Conservation (phyloP, 2,797 vertebrate genomes). For the Distichodus sexfasciatus region DNA sequence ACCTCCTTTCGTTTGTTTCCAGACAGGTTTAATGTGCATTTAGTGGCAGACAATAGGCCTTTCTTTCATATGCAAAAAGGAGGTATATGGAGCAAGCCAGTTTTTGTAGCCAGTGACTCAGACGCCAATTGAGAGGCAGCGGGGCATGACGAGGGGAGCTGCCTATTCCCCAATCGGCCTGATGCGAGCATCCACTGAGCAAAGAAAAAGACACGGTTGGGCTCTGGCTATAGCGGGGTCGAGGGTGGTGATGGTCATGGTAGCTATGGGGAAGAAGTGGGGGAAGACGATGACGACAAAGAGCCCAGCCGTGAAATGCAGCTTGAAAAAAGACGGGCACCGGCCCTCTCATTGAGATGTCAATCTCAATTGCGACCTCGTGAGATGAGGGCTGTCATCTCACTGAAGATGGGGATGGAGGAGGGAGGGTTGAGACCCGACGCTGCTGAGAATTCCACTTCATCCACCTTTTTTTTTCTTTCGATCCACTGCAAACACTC, state of each 20-base stretch:
- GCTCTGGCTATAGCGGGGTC: slow-evolving; percentile 45
- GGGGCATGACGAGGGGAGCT: slow-evolving; percentile 63
- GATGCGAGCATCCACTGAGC: slow-evolving; percentile 12
- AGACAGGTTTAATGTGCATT: slow-evolving; percentile 80
- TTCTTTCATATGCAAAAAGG: slow-evolving; percentile 74
- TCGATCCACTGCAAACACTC: background rate
- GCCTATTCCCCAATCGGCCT: slow-evolving; percentile 45
- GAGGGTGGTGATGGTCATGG: slow-evolving; percentile 1
- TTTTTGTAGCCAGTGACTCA: slow-evolving; percentile 65
- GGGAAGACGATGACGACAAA: slow-evolving; percentile 46
- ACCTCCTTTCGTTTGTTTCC: slow-evolving; percentile 61
- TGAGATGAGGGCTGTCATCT: slow-evolving; percentile 67
- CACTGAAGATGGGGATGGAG: slow-evolving; percentile 41
- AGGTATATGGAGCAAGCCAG: slow-evolving; percentile 68
- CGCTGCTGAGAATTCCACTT: slow-evolving; percentile 50
- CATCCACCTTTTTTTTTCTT: slow-evolving; percentile 42
- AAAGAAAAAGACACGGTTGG: slow-evolving; percentile 43
- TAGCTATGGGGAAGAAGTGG: background rate
- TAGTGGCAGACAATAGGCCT: slow-evolving; percentile 62
- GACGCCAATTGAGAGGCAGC: slow-evolving; percentile 70
- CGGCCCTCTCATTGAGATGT: slow-evolving; percentile 83
- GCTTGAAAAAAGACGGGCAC: slow-evolving; percentile 63
- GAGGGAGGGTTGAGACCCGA: no score
- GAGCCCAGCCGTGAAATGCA: slow-evolving; percentile 69
- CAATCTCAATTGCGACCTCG: slow-evolving; percentile 72